Conservation (phyloP, 2,888 invertebrate species). For the Stenolophus ochropezus region DNA sequence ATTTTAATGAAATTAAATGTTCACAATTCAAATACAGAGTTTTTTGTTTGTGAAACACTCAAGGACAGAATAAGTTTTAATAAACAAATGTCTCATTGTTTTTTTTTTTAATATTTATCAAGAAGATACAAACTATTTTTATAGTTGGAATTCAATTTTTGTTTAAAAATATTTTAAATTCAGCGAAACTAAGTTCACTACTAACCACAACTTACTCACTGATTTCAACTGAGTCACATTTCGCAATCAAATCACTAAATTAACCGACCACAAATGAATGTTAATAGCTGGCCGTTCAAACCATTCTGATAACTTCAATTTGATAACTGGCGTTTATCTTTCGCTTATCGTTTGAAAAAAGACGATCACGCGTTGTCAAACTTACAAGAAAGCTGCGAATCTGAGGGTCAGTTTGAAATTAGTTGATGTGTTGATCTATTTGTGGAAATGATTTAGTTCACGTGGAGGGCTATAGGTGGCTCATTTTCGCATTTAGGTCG, state of each 20-base stretch:
- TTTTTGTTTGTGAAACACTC: background rate
- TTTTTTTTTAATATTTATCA: too few species aligned
- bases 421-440: conserved; percentile 49
- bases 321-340: conserved; percentile 18
- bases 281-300: background rate
- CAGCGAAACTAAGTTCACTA: too few species aligned
- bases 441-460: conserved; percentile 45
- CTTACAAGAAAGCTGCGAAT: background rate
- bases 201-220: background rate
- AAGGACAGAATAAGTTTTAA: background rate
- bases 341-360: conserved; percentile 13
- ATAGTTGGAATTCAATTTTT: too few species aligned
- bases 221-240: background rate
- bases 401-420: conserved; percentile 55
- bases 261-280: background rate
- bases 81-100: too few species aligned
- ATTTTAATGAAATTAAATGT: conserved; percentile 65
- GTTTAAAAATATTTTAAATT: too few species aligned
- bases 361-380: conserved; percentile 27
- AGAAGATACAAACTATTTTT: too few species aligned
- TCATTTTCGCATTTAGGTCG: conserved; percentile 21
- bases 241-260: background rate
- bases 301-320: background rate
- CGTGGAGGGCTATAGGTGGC: conserved; percentile 17
- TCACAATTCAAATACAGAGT: background rate